phyloP scores from a whole-genome alignment of 2,888 invertebrate genomes.

The Agrypnus murinus region DNA sequence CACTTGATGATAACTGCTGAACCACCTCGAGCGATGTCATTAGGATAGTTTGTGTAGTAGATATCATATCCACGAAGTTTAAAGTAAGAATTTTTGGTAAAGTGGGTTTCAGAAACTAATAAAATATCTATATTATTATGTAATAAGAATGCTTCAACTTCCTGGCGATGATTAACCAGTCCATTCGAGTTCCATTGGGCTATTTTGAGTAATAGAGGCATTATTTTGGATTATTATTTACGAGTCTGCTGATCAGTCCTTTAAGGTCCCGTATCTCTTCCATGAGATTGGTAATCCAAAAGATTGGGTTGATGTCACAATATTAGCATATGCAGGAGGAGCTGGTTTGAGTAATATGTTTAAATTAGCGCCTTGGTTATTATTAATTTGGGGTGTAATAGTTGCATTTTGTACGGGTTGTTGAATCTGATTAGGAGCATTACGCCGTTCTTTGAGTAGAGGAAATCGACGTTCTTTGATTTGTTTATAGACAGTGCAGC shows the following conservation, averaged over 20 bases:
- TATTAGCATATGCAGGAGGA: constrained; percentile 24
- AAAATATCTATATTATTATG: too few relatives aligned
- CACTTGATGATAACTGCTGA: too few relatives aligned
- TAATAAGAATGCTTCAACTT: constrained; percentile 9
- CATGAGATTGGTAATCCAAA: too few relatives aligned
- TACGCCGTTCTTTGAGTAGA: constrained; percentile 18
- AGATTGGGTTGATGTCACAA: constrained; percentile 15
- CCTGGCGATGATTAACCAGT: constrained; percentile 10
- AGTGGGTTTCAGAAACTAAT: too few relatives aligned
- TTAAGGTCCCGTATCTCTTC: too few relatives aligned
- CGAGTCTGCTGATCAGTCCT: too few relatives aligned
- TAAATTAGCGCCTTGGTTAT: constrained; percentile 11
- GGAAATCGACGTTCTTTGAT: constrained; percentile 8
- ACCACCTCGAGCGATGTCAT: constrained; percentile 6
- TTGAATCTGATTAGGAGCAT: constrained; percentile 15
- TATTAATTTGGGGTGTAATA: constrained; percentile 6
- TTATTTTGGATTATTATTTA: too few relatives aligned
- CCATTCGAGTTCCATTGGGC: constrained; percentile 15
- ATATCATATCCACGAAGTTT: constrained; percentile 9
- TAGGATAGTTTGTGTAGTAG: constrained; percentile 4
- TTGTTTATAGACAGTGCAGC: constrained; percentile 24
- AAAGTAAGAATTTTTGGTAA: constrained; percentile 11
- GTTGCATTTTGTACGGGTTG: constrained; percentile 12
- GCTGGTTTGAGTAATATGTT: constrained; percentile 18
- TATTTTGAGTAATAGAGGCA: too few relatives aligned